phyloP scores from a whole-genome alignment of 2,888 invertebrate species.

The Agrypnus murinus region DNA sequence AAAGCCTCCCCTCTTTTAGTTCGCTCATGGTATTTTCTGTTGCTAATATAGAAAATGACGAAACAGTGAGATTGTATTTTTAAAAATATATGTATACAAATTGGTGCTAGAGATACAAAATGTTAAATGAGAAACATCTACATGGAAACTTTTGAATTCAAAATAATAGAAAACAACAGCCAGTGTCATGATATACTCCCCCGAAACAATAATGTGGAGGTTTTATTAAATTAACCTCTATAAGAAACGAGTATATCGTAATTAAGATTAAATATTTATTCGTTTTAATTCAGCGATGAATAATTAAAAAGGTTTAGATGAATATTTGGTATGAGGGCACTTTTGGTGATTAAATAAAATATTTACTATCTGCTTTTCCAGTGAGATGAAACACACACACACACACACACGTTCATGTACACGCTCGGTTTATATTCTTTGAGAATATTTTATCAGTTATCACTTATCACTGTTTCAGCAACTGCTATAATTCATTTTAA shows the following conservation, averaged over 20 bases:
- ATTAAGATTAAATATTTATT: slow-evolving; percentile 52
- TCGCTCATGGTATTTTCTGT: too few relatives aligned
- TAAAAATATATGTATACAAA: too few relatives aligned
- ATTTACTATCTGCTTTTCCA: slow-evolving; percentile 51
- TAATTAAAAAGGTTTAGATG: slow-evolving; percentile 48
- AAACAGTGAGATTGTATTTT: too few relatives aligned
- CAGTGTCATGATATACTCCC: too few relatives aligned
- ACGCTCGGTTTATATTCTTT: slow-evolving; percentile 54
- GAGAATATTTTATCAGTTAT: slow-evolving; percentile 56
- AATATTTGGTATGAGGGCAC: slow-evolving; percentile 50
- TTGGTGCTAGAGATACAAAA: too few relatives aligned
- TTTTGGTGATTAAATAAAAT: slow-evolving; percentile 54
- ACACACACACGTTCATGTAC: too few relatives aligned
- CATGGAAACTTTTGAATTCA: too few relatives aligned
- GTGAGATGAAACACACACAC: slow-evolving; percentile 48
- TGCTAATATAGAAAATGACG: too few relatives aligned
- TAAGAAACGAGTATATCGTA: slow-evolving; percentile 39
- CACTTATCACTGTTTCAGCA: slow-evolving; percentile 33
- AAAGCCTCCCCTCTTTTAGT: too few relatives aligned
- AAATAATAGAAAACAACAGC: too few relatives aligned
- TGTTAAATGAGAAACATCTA: too few relatives aligned
- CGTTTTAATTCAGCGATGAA: slow-evolving; percentile 50
- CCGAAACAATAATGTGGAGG: background rate
- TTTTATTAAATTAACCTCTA: slow-evolving; percentile 31
- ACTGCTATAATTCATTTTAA: slow-evolving; percentile 21